Evolutionary conservation across 2,797 vertebrate genomes (phyloP).

Genomic region (Synaphobranchus kaupii): DNA sequence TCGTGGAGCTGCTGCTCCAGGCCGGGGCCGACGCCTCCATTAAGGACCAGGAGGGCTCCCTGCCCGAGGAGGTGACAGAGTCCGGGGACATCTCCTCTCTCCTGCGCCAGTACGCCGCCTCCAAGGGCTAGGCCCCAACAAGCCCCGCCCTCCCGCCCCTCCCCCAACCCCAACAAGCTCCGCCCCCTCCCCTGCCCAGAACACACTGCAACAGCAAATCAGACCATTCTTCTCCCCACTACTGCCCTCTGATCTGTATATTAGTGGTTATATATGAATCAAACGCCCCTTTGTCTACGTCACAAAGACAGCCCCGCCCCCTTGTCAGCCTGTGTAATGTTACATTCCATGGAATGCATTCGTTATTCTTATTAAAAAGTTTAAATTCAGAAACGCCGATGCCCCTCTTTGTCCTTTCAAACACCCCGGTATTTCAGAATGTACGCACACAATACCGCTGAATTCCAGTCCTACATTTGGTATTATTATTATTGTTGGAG

Average conservation of each 20-base stretch:
- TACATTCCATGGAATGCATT: conserved; percentile 63
- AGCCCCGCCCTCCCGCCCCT: neutral
- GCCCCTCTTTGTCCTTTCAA: conserved; percentile 36
- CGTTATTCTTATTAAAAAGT: conserved; percentile 68
- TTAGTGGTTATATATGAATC: neutral
- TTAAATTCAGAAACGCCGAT: conserved; percentile 34
- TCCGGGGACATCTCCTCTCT: conserved; percentile 82
- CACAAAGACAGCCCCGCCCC: conserved; percentile 19
- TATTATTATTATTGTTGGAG: neutral
- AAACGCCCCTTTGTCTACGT: neutral
- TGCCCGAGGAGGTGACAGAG: conserved; percentile 90
- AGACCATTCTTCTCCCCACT: neutral
- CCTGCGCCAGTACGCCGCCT: conserved; percentile 76
- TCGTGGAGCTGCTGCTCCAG: conserved; percentile 89
- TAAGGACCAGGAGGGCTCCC: conserved; percentile 90
- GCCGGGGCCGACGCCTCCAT: conserved; percentile 85
- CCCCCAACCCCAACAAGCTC: neutral
- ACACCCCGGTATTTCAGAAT: neutral
- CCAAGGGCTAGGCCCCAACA: conserved; percentile 69
- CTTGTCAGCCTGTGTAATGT: conserved; percentile 48
- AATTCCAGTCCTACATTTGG: neutral
- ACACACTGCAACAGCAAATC: neutral
- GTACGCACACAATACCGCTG: neutral
- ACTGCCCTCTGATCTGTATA: neutral
- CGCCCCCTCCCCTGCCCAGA: conserved; percentile 6